Base-by-base conservation (phyloP, 1,140 invertebrate species). In the Aphidius ervi region DNA sequence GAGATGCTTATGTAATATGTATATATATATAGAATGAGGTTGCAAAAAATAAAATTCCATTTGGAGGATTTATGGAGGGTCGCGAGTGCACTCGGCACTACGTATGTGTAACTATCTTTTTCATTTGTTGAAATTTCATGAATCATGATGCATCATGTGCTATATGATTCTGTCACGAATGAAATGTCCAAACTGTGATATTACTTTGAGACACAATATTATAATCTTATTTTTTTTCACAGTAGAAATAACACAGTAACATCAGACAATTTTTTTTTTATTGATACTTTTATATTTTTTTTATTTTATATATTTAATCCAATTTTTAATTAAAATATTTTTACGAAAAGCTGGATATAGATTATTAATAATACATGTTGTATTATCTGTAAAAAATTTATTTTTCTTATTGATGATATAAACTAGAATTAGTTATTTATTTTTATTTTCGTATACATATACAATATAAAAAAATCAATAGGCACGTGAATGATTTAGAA, bases 41-140 rank as follows among this genome's bases (percentile, higher is more conserved):
- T 41, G 47, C 46, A 46, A 57, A 61, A 60, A 37, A 58, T 59
- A 58, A 64, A 61, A 68, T 68, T 72, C 65, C 67, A 72, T 70
- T 69, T 64, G 62, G 59, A 67, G 64, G 68, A 74, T 72, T 72
- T 72, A 74, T 71, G 65, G 62, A 59, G 57, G 49, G 50, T 40
- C 48, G 47, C 60, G 48, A 54, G 62, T 49, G 65, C 57, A 46
- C 49, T 49, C 46, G 40, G 47, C 47, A 20, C 40, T 50, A 46
- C 58, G 46, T 62, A 43, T 20, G 40, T 16, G 23, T 31, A 31
- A 31, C 23, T 31, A 31, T 31, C 23, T 31, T 31, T 31, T 31
- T 31, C 23, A 31, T 20, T 41, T 46, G 31, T 43, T 53, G 55
- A 42, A 61, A 61, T 56, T 61, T 55, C 52, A 61, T 61, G 53